Base-by-base conservation (phyloP, 2,113 vertebrate species). In the Psittacus erithacus region DNA sequence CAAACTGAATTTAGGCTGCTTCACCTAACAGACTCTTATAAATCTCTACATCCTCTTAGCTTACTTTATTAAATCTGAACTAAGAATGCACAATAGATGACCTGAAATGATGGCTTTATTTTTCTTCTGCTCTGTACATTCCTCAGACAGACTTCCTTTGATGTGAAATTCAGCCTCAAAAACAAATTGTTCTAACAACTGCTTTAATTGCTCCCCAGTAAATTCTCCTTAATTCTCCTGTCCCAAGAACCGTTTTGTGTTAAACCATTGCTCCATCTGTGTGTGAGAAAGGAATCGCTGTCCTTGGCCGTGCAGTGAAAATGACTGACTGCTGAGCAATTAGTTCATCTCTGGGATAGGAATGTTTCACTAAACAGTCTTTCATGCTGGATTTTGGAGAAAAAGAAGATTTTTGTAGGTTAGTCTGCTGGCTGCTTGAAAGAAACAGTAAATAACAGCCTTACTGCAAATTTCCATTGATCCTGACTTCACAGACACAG, bases 141-240 rank as follows among this genome's bases (percentile, higher is more conserved):
- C 65, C 77, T 89, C 86, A 59, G 69, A 89, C 28, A 92, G 59
- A 69, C 82, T 80, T 75, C 24, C 93, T 97, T 95, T 92, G 92
- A 95, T 93, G 94, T 87, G 93, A 91, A 93, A 94, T 75, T 92
- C 79, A 79, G 74, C 64, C 77, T 96, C 93, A 83, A 62, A 95
- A 94, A 5, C 68, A 82, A 95, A 97, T 94, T 91, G 86, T 50
- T 95, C 65, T 82, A 92, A 74, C 95, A 94, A 95, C 82, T 69
- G 53, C 88, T 97, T 89, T 68, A 86, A 97, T 87, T 75, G 95
- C 94, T 97, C 85, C 96, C 55, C 83, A 96, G 90, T 96, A 97
- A 96, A 96, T 96, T 97, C 92, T 93, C 79, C 59, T 92, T 88
- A 97, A 95, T 96, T 68, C 62, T 89, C 84, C 91, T 90, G 94